Evolutionary conservation across 2,113 vertebrate genomes (phyloP).

Genomic region (Acrocephalus kingi): DNA sequence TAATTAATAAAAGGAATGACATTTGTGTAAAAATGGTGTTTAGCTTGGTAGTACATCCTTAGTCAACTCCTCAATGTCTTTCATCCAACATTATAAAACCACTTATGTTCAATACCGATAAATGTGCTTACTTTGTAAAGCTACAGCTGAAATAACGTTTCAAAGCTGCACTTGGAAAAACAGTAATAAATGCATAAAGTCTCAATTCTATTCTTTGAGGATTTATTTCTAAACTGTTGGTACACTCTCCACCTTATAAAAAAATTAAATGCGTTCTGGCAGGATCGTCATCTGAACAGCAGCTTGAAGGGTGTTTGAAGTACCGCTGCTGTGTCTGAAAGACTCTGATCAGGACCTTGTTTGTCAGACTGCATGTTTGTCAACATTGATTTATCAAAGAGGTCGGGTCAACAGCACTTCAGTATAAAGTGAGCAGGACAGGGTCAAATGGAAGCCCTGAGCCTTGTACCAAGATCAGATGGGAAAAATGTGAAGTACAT

Average conservation of each 20-base stretch:
- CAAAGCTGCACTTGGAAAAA: slow-evolving; percentile 58
- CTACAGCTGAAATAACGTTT: slow-evolving; percentile 5
- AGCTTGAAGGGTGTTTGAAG: background rate
- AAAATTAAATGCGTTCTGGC: background rate
- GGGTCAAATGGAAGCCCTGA: background rate
- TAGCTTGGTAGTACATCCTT: background rate
- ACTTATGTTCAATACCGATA: slow-evolving; percentile 47
- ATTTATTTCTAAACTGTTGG: background rate
- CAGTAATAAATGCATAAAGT: slow-evolving; percentile 61
- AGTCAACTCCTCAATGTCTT: background rate
- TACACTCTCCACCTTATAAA: background rate
- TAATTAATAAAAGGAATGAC: background rate
- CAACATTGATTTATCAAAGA: background rate
- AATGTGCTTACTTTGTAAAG: slow-evolving; percentile 50
- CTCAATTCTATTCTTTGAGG: background rate
- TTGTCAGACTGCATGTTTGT: slow-evolving; percentile 3
- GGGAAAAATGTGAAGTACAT: background rate
- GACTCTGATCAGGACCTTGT: background rate
- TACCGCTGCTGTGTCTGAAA: background rate
- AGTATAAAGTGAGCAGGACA: background rate
- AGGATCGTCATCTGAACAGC: slow-evolving; percentile 6
- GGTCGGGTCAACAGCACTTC: background rate
- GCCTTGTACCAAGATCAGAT: background rate
- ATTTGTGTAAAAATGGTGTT: background rate
- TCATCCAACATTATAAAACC: slow-evolving; percentile 14